Base-by-base conservation (phyloP, 2,888 invertebrate species). In the Eueremaeus valkanovi region DNA sequence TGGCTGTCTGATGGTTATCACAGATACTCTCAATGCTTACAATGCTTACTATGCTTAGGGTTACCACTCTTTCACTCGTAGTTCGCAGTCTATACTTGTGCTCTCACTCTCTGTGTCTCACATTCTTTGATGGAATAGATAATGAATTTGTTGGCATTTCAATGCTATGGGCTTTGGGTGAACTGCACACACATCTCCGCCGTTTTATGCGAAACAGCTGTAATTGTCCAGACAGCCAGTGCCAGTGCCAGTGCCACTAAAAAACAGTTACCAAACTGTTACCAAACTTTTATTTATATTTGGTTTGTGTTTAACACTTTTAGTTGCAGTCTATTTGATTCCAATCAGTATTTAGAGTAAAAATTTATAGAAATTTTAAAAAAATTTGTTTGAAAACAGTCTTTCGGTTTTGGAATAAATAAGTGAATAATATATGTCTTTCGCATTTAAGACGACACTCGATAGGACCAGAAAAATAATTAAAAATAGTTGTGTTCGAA, bases 101-200 rank as follows among this genome's bases (percentile, higher is more conserved):
- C 63, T 33, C 63, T 33, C 63, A 33, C 63, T 29, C 58, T n/a
- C 58, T 29, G 13, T n/a, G 36, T 66, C 21, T 66, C 42, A 36
- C 68, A 68, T 68, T 68, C 68, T 68, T 42, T 68, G 68, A 68
- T 68, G n/a, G 24, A 68, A 68, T n/a, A 21, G 68, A 68, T 68
- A 68, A 68, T 68, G 68, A 68, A 68, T 68, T 68, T 68, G 68
- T 68, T 42, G 68, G 68, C 68, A 68, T 68, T 68, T 68, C 40
- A 42, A 68, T 21, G 40, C 42, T 68, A 24, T 68, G 68, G 42
- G 40, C n/a, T 61, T 68, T 68, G 36, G 68, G 68, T 68, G 42
- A 68, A 68, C 68, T 68, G 27, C 16, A 31, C 5, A 16, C 36
- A 24, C 40, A 68, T 42, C 31, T 31, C 42, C 68, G 13, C 68